A percentile compares a stretch with the other conserved stretches of the same genome.
These are phyloP conservation scores for Rhabdomys dilectus DNA, from an alignment of 2,113 vertebrate genomes.

Conservation along the genomic window DNA sequence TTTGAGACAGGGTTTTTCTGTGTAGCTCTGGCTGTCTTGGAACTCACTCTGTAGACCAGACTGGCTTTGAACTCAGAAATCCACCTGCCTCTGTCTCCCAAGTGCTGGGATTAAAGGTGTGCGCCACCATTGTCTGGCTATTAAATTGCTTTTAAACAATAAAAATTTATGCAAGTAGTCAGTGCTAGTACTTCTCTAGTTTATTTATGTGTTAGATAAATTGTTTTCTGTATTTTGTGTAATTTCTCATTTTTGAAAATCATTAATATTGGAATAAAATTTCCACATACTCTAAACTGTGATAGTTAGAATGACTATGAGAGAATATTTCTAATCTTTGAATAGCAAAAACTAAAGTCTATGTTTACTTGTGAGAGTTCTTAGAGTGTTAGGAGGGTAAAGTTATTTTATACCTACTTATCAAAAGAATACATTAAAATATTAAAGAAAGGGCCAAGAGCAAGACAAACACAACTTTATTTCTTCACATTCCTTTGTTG, in stretches of 20 bases:
- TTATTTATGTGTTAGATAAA: background rate
- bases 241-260: constrained; percentile 66
- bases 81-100: too few species aligned
- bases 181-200: background rate
- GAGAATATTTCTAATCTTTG: constrained; percentile 65
- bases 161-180: constrained; percentile 32
- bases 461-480: background rate
- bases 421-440: constrained; percentile 55
- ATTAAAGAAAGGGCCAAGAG: background rate
- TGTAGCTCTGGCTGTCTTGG: too few species aligned
- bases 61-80: too few species aligned
- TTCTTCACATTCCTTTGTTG: constrained; percentile 54
- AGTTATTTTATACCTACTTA: constrained; percentile 43
- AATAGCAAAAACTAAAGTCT: constrained; percentile 49
- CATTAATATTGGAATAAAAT: constrained; percentile 51
- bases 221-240: constrained; percentile 28
- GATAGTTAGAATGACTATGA: constrained; percentile 13
- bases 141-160: constrained; percentile 58
- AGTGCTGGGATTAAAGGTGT: too few species aligned
- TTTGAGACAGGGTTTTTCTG: too few species aligned
- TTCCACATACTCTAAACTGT: constrained; percentile 22
- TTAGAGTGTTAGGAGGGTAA: background rate
- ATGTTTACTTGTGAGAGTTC: constrained; percentile 63
- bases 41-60: too few species aligned
- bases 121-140: too few species aligned